Conservation (phyloP, 2,113 vertebrate species). For the Marcusenius ussheri region DNA sequence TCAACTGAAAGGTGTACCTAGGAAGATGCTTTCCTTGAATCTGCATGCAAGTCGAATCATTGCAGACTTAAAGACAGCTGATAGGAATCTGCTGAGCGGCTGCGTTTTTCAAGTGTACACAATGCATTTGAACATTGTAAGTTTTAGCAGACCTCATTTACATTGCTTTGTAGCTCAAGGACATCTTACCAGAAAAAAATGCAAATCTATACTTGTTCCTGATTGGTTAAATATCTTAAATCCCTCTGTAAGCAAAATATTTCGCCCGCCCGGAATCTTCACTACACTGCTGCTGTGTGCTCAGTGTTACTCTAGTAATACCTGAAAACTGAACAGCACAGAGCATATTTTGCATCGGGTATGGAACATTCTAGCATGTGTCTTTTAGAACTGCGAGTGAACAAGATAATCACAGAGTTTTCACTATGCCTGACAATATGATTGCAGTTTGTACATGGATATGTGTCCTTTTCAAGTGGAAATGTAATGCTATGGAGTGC, state of each 20-base stretch:
- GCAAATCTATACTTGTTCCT: background rate
- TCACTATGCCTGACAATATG: conserved; percentile 9
- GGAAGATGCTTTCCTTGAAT: background rate
- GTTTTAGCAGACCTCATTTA: conserved; percentile 9
- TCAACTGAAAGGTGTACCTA: background rate
- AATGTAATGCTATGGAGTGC: too few species aligned
- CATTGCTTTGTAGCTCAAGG: conserved; percentile 6
- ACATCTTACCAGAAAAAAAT: background rate
- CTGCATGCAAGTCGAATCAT: conserved; percentile 5
- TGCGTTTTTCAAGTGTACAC: background rate
- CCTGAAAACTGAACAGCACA: background rate
- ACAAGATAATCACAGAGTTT: conserved; percentile 14
- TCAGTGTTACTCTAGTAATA: background rate
- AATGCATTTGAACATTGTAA: background rate
- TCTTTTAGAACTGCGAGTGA: background rate
- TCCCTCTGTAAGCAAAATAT: conserved; percentile 12
- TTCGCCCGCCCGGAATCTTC: background rate
- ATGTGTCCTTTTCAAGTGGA: conserved; percentile 8
- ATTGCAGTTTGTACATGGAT: conserved; percentile 12
- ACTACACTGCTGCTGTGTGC: background rate
- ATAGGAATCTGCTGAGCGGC: conserved; percentile 17
- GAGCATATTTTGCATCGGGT: background rate
- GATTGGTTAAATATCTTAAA: conserved; percentile 12
- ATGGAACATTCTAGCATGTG: background rate
- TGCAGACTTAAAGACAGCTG: conserved; percentile 12